Base-by-base conservation (phyloP, 2,797 vertebrate genomes). In the Aplochiton taeniatus region DNA sequence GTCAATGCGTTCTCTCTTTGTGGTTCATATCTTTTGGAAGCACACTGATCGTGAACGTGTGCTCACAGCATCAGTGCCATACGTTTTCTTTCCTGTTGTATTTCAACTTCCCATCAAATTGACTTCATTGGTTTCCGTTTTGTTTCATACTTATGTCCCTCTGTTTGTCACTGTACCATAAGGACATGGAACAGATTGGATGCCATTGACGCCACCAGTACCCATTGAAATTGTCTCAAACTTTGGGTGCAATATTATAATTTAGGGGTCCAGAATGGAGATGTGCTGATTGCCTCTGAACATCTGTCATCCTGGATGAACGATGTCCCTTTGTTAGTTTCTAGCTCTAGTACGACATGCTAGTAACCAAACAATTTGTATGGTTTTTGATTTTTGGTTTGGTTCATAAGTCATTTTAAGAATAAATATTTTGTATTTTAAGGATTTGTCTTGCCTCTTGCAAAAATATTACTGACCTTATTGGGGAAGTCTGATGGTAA, bases 391-490 rank as follows among this genome's bases (percentile, higher is more conserved):
- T 58, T 16, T 65, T 72, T 75, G 18, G 81, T 78, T 82, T 83
- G 84, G 88, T 87, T 89, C 85, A 78, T 83, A 85, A 84, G 76
- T 90, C 87, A 88, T 88, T 91, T 91, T 89, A 78, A 83, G 90
- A 90, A 91, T 90, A 91, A 90, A 90, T 91, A 90, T 91, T 91
- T 91, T 91, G 89, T 91, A 91, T 91, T 90, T 90, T 90, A 90
- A 82, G 76, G 76, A 76, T 74, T 83, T 86, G 84, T 87, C 81
- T 83, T 79, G 76, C 82, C 75, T 89, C 77, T 88, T 84, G 63
- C 56, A 65, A 74, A 75, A 57, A 52, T 50, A 51, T 41, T 42
- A 58, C 68, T 57, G 20, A 11, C 45, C 58, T 68, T 44, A 66
- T 11, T 42, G 71, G 58, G 43, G 57, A 58, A 65, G 51, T 63